Conservation (phyloP, 2,888 invertebrate species). For the Cyclophora punctaria region DNA sequence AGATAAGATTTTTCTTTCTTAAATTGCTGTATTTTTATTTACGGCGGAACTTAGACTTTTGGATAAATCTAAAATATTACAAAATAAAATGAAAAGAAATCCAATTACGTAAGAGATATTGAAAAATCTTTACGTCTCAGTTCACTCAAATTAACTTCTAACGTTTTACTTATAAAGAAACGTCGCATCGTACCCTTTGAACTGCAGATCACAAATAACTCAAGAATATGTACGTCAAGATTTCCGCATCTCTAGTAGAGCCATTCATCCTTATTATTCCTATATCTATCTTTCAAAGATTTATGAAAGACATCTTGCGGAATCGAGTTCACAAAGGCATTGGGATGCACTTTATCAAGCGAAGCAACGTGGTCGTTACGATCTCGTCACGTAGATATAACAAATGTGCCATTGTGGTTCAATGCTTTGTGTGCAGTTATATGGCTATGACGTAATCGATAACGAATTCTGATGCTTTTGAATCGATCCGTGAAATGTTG, state of each 20-base stretch:
- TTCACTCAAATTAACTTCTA: too few relatives aligned
- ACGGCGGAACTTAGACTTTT: too few relatives aligned
- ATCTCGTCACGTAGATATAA: constrained; percentile 17
- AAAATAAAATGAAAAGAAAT: too few relatives aligned
- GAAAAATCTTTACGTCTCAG: too few relatives aligned
- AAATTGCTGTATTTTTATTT: too few relatives aligned
- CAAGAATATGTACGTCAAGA: neutral
- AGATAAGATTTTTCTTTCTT: too few relatives aligned
- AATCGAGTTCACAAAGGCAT: constrained; percentile 6
- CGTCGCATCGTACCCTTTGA: neutral
- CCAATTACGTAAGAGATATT: too few relatives aligned
- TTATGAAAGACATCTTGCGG: constrained; percentile 9
- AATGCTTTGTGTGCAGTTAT: constrained; percentile 8
- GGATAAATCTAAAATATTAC: too few relatives aligned
- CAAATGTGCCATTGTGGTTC: constrained; percentile 17
- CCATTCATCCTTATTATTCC: constrained; percentile 11
- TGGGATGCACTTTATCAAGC: constrained; percentile 12
- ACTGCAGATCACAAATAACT: neutral
- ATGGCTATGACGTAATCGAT: too few relatives aligned
- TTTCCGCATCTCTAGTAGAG: neutral
- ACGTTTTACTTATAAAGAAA: too few relatives aligned
- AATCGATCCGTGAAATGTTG: too few relatives aligned
- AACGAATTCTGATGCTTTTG: too few relatives aligned
- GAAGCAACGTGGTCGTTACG: constrained; percentile 13
- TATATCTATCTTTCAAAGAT: constrained; percentile 8